Evolutionary conservation across 2,797 vertebrate species (phyloP).

Genomic region (Pipistrellus nathusii): DNA sequence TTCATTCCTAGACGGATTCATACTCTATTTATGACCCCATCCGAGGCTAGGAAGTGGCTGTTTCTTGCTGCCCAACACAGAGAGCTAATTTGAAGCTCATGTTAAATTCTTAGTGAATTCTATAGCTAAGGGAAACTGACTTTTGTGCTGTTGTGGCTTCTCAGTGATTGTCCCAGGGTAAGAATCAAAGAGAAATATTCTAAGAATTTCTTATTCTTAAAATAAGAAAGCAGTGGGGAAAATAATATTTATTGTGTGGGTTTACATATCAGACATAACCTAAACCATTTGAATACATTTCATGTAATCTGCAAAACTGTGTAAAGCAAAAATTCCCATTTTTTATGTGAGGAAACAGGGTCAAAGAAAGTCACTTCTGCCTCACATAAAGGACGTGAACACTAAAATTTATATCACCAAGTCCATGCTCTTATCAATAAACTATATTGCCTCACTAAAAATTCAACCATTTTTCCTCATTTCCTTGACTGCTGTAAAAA

Average conservation of each 20-base stretch:
- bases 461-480: background rate
- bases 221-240: background rate
- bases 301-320: background rate
- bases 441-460: background rate
- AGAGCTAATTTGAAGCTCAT: slow-evolving; percentile 5
- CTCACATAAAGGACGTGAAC: background rate
- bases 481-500: slow-evolving; percentile 29
- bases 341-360: slow-evolving; percentile 13
- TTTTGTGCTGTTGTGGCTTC: background rate
- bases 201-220: too few relatives aligned
- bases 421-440: background rate
- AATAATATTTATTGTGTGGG: background rate
- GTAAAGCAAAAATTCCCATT: slow-evolving; percentile 19
- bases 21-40: background rate
- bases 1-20: background rate
- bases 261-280: background rate
- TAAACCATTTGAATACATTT: background rate
- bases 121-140: background rate
- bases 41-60: background rate
- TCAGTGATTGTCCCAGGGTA: background rate
- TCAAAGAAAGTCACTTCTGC: background rate
- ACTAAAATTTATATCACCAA: background rate
- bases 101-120: background rate
- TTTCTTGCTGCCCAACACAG: slow-evolving; percentile 13
- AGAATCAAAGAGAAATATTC: background rate